These are phyloP conservation scores for Meleagris gallopavo DNA, from an alignment of 2,113 vertebrate species.

Conservation along the genomic window DNA sequence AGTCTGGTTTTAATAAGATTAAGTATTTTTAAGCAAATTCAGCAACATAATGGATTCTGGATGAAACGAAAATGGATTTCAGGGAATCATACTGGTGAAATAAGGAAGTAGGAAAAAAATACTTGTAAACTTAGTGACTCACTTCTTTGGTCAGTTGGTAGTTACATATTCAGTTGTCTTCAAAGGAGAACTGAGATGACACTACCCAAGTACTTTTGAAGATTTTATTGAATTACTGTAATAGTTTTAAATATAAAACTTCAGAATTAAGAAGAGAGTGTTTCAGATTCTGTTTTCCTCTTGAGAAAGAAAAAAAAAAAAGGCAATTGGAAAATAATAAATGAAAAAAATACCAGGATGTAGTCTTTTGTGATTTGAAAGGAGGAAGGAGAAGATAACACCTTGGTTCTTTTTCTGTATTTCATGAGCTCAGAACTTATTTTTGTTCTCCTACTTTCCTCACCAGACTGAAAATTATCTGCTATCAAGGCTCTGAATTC, in stretches of 20 bases:
- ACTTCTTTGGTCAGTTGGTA: background rate
- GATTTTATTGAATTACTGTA: background rate
- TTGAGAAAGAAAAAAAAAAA: background rate
- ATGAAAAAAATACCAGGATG: background rate
- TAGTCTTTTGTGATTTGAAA: background rate
- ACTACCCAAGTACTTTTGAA: background rate
- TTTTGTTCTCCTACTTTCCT: background rate
- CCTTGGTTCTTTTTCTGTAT: background rate
- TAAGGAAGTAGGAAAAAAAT: background rate
- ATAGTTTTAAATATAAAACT: background rate
- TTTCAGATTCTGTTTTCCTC: background rate
- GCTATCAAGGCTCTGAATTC: background rate
- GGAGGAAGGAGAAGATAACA: background rate
- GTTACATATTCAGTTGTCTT: background rate
- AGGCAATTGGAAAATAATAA: background rate
- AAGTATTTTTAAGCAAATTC: background rate
- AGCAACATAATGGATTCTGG: background rate
- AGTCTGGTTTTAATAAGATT: background rate
- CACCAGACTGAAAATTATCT: background rate
- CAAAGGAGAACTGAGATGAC: background rate
- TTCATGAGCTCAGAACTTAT: background rate
- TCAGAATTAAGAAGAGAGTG: background rate
- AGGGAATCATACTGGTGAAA: background rate
- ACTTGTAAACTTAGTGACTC: background rate
- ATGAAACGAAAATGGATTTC: background rate